Percentiles rank a stretch among this genome's conserved stretches.
Conservation (phyloP, 2,113 vertebrate species). For the Oreotrochilus melanogaster region DNA sequence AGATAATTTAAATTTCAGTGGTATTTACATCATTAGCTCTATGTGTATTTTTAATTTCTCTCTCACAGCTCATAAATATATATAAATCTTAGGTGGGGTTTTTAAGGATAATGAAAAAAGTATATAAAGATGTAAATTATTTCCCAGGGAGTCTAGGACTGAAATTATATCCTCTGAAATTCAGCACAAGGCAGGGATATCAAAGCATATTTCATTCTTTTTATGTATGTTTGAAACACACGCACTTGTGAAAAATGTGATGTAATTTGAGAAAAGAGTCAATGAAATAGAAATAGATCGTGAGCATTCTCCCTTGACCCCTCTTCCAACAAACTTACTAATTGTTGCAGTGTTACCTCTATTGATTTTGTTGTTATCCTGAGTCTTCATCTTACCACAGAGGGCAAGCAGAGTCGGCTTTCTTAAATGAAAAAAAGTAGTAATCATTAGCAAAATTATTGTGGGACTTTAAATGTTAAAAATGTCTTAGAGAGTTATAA, state of each 20-base stretch:
- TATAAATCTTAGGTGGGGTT: not conserved
- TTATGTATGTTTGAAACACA: not conserved
- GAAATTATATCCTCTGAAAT: not conserved
- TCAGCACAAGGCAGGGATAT: not conserved
- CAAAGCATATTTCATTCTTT: not conserved
- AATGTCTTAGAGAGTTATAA: slow-evolving; percentile 33
- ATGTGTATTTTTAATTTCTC: not conserved
- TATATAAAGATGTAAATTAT: not conserved
- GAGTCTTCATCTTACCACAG: not conserved
- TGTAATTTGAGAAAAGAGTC: not conserved
- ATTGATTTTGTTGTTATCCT: not conserved
- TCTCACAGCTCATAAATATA: not conserved
- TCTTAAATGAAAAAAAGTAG: slow-evolving; percentile 10
- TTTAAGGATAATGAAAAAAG: not conserved
- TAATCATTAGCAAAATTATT: slow-evolving; percentile 15
- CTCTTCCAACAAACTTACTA: not conserved
- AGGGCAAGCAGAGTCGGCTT: not conserved
- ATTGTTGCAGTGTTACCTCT: not conserved
- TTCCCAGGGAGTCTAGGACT: not conserved
- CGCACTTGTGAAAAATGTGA: not conserved
- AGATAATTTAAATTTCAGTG: not conserved
- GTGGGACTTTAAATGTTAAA: slow-evolving; percentile 56
- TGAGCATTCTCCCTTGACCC: not conserved
- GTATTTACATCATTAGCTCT: not conserved
- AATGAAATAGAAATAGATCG: not conserved